Percentiles rank a stretch among this genome's conserved stretches.
Conservation (phyloP, 2,113 vertebrate genomes). For the Clarias gariepinus region DNA sequence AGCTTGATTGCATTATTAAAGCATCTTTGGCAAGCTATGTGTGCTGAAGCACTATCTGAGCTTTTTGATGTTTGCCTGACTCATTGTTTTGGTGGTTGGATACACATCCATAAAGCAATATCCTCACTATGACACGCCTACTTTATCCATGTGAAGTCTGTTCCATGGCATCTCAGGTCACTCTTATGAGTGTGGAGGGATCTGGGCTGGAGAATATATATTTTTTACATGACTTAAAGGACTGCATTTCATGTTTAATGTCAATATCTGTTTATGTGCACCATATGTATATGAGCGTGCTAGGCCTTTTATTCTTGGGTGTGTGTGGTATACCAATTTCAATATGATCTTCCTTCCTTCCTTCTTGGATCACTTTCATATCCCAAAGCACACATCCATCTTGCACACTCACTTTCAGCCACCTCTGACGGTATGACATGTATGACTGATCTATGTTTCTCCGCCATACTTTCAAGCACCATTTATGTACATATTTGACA, state of each 20-base stretch:
- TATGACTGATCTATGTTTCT: no score
- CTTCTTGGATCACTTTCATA: no score
- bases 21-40: slow-evolving; percentile 24
- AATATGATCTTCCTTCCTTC: no score
- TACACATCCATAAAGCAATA: slow-evolving; percentile 41
- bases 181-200: slow-evolving; percentile 17
- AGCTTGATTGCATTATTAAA: slow-evolving; percentile 32
- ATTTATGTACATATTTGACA: no score
- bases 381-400: no score
- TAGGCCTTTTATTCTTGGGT: slow-evolving; percentile 53
- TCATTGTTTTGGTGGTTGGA: slow-evolving; percentile 12
- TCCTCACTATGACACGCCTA: slow-evolving; percentile 22
- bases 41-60: slow-evolving; percentile 25
- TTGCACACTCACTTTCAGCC: no score
- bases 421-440: no score
- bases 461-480: no score
- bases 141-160: slow-evolving; percentile 44
- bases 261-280: slow-evolving; percentile 52
- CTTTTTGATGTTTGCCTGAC: slow-evolving; percentile 33
- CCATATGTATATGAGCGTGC: slow-evolving; percentile 52
- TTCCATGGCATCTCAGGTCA: slow-evolving; percentile 38
- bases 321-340: neutral
- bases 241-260: slow-evolving; percentile 23
- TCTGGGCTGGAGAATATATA: slow-evolving; percentile 26
- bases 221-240: slow-evolving; percentile 25